Percentiles rank a stretch among this genome's conserved stretches.
Evolutionary conservation across 2,888 invertebrate species (phyloP).

Genomic region (Mongoloraphidia duomilia): DNA sequence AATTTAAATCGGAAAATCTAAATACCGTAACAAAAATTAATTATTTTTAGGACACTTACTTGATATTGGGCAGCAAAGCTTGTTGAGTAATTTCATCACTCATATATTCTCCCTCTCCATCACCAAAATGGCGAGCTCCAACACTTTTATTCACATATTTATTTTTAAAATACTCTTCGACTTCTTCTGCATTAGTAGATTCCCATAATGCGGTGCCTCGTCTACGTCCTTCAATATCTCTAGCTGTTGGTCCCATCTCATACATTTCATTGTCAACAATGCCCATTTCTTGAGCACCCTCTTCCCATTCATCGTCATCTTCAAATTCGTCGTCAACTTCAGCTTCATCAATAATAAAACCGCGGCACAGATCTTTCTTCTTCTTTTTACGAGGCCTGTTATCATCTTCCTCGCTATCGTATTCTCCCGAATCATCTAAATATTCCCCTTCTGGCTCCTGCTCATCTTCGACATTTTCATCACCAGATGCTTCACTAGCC

Average conservation of each 20-base stretch:
- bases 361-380: slow-evolving; percentile 70
- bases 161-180: slow-evolving; percentile 87
- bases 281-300: slow-evolving; percentile 85
- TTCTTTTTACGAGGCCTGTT: slow-evolving; percentile 63
- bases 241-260: slow-evolving; percentile 82
- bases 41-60: slow-evolving; percentile 37
- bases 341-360: slow-evolving; percentile 95
- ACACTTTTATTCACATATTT: slow-evolving; percentile 89
- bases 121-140: slow-evolving; percentile 79
- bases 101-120: slow-evolving; percentile 94
- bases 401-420: slow-evolving; percentile 71
- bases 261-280: slow-evolving; percentile 85
- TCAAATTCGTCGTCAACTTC: slow-evolving; percentile 86
- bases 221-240: slow-evolving; percentile 82
- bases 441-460: slow-evolving; percentile 65
- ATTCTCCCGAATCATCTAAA: slow-evolving; percentile 52
- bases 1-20: no score
- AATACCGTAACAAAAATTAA: no score
- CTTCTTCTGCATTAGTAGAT: slow-evolving; percentile 60
- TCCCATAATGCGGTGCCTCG: slow-evolving; percentile 85
- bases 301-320: slow-evolving; percentile 95
- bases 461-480: slow-evolving; percentile 53
- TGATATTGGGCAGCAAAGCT: slow-evolving; percentile 91
- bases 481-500: slow-evolving; percentile 54
- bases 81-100: slow-evolving; percentile 98